These are phyloP conservation scores for Ferrisia virgata DNA, from an alignment of 2,888 invertebrate genomes.

Conservation along the genomic window DNA sequence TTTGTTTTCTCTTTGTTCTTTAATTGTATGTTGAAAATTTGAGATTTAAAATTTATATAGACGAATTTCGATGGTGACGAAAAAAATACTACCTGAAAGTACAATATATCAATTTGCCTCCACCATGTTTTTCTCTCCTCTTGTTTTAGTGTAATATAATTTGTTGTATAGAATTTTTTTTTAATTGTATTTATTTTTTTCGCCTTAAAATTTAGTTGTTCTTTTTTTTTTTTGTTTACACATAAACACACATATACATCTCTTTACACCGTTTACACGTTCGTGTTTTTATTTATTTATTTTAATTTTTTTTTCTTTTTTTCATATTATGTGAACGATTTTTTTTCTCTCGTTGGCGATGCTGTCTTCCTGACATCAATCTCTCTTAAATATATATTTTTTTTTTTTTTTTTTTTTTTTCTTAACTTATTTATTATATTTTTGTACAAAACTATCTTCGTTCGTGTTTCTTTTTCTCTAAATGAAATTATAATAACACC, in stretches of 20 bases:
- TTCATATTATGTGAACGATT: neutral
- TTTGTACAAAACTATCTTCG: conserved; percentile 13
- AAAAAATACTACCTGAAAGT: neutral
- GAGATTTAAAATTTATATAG: neutral
- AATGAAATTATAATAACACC: conserved; percentile 20
- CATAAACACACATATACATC: neutral
- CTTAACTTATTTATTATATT: neutral
- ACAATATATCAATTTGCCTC: neutral
- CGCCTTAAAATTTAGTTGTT: neutral
- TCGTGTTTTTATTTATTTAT: conserved; percentile 16
- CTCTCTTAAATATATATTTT: conserved; percentile 1
- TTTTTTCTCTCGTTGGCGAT: conserved; percentile 11
- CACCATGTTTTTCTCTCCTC: neutral
- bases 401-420: neutral
- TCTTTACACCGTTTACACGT: conserved; percentile 2
- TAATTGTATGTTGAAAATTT: neutral
- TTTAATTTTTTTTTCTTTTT: neutral
- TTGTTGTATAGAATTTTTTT: conserved; percentile 19
- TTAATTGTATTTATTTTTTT: conserved; percentile 24
- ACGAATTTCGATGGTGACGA: neutral
- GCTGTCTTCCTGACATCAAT: conserved; percentile 29
- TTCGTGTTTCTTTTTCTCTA: neutral
- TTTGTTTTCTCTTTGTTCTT: neutral
- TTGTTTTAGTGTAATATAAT: conserved; percentile 7
- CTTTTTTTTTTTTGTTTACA: neutral